Evolutionary conservation across 2,797 vertebrate genomes (phyloP).

Genomic region (Notamacropus eugenii): DNA sequence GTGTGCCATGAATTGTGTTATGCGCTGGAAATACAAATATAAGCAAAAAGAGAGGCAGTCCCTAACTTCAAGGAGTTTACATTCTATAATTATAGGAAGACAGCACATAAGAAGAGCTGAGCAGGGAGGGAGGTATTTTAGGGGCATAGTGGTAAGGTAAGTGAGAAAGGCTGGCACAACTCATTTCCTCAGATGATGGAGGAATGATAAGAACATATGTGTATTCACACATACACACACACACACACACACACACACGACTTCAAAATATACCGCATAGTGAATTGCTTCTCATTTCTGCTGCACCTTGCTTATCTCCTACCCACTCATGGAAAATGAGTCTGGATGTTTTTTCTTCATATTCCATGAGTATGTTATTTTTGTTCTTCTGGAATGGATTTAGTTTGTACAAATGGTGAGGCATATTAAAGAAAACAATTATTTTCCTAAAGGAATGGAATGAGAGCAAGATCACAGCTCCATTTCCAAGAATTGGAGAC

Average conservation of each 20-base stretch:
- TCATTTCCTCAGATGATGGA: neutral
- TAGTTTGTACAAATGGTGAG: neutral
- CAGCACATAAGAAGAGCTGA: neutral
- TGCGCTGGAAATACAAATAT: neutral
- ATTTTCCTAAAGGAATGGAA: conserved; percentile 20
- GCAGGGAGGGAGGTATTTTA: neutral
- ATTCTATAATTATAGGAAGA: neutral
- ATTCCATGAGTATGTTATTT: conserved; percentile 50
- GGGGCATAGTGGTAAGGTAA: neutral
- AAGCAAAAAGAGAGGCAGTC: neutral
- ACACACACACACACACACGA: neutral
- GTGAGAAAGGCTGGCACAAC: neutral
- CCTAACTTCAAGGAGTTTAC: neutral
- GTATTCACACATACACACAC: neutral
- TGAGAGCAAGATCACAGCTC: conserved; percentile 16
- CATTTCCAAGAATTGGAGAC: conserved; percentile 6
- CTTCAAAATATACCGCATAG: neutral
- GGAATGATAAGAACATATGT: neutral
- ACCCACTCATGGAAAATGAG: neutral
- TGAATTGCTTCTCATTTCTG: neutral
- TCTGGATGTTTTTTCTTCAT: conserved; percentile 29
- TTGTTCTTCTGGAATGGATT: conserved; percentile 38
- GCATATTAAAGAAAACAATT: conserved; percentile 40
- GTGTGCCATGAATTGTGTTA: neutral
- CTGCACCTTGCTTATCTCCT: neutral